A percentile compares a stretch with the other conserved stretches of the same genome.
phyloP scores from a whole-genome alignment of 2,888 invertebrate species.

The Hofmannophila pseudospretella region DNA sequence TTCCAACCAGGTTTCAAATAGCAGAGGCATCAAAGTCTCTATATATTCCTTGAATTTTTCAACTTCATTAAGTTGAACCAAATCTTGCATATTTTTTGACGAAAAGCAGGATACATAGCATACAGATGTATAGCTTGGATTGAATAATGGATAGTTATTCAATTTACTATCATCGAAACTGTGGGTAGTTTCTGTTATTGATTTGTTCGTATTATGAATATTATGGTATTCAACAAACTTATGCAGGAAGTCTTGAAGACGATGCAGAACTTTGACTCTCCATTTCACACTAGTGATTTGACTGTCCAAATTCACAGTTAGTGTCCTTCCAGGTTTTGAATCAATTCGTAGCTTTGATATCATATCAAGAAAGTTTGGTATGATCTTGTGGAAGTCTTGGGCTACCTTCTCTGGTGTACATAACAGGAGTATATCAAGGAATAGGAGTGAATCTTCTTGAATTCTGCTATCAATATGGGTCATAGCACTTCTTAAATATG shows the following conservation, averaged over 20 bases:
- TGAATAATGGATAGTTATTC: constrained; percentile 50
- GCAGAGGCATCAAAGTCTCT: constrained; percentile 83
- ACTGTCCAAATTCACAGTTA: constrained; percentile 83
- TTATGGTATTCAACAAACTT: constrained; percentile 50
- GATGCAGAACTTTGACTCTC: constrained; percentile 85
- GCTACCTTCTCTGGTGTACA: constrained; percentile 82
- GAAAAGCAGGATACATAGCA: constrained; percentile 62
- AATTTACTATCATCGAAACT: constrained; percentile 39
- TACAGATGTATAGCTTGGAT: constrained; percentile 44
- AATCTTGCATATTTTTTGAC: constrained; percentile 49
- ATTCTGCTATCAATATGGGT: constrained; percentile 89
- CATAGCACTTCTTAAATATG: constrained; percentile 92
- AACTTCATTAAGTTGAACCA: constrained; percentile 51
- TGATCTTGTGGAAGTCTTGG: constrained; percentile 81
- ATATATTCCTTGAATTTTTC: constrained; percentile 80
- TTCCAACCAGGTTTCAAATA: constrained; percentile 92
- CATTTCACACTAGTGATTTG: constrained; percentile 87
- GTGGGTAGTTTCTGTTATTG: constrained; percentile 22
- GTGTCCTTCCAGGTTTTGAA: constrained; percentile 80
- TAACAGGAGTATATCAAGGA: constrained; percentile 86
- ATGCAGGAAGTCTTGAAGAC: constrained; percentile 77
- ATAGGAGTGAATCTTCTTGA: constrained; percentile 88
- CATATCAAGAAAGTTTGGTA: constrained; percentile 89
- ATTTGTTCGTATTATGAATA: constrained; percentile 23
- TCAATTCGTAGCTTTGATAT: constrained; percentile 85